These are phyloP conservation scores for Lottia scabra DNA, from an alignment of 2,888 invertebrate genomes.

Conservation along the genomic window DNA sequence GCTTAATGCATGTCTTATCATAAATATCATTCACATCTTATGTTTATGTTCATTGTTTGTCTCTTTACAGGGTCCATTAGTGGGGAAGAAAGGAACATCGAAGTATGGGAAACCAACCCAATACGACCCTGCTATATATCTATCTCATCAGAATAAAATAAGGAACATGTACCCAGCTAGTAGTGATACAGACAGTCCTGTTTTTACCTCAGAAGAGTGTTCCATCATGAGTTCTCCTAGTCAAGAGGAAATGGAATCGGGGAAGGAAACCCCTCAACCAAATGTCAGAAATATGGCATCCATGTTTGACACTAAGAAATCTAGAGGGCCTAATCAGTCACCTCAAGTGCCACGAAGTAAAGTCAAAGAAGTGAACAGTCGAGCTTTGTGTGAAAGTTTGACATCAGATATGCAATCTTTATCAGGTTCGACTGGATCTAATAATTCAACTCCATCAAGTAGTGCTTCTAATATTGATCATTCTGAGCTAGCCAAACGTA, in stretches of 20 bases:
- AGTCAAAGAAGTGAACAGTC: neutral
- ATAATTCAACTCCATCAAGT: neutral
- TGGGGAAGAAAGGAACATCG: slow-evolving; percentile 29
- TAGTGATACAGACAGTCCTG: slow-evolving; percentile 7
- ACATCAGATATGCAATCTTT: neutral
- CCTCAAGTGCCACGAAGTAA: neutral
- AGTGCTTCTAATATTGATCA: slow-evolving; percentile 33
- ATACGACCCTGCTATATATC: slow-evolving; percentile 52
- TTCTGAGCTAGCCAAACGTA: slow-evolving; percentile 53
- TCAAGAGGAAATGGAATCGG: neutral
- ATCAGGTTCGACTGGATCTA: neutral
- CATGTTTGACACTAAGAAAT: slow-evolving; percentile 30
- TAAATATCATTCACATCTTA: too few species aligned
- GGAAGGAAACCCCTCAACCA: neutral
- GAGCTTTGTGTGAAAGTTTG: neutral
- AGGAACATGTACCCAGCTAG: slow-evolving; percentile 48
- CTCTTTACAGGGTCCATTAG: slow-evolving; percentile 16
- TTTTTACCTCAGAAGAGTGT: slow-evolving; percentile 10
- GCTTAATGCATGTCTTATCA: too few species aligned
- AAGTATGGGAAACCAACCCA: slow-evolving; percentile 24
- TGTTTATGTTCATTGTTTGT: neutral
- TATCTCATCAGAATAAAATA: slow-evolving; percentile 58
- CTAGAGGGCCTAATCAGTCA: slow-evolving; percentile 13
- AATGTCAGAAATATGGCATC: slow-evolving; percentile 15
- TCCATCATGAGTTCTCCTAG: slow-evolving; percentile 10